Conservation (phyloP, 1,140 invertebrate genomes). For the Ptiloglossa arizonensis region DNA sequence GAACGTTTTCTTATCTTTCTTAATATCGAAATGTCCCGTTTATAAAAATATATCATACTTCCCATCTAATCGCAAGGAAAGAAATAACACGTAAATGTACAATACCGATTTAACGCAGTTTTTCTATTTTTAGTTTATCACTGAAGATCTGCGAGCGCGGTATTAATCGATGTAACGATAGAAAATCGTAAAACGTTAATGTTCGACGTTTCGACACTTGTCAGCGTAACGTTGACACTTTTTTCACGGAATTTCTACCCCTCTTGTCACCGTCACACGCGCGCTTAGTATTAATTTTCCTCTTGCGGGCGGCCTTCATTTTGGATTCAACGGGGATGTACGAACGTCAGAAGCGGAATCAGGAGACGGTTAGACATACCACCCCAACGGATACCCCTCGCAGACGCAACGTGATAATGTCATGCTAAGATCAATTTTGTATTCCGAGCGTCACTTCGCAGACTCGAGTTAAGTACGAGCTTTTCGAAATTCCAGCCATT, state of each 20-base stretch:
- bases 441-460: slow-evolving; percentile 76
- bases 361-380: slow-evolving; percentile 36
- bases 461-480: slow-evolving; percentile 75
- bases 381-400: slow-evolving; percentile 39
- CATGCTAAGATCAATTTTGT: slow-evolving; percentile 79
- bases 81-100: too few species aligned
- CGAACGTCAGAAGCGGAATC: slow-evolving; percentile 40
- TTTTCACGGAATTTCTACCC: not conserved
- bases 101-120: too few species aligned
- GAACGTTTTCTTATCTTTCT: too few species aligned
- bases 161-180: not conserved
- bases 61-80: too few species aligned
- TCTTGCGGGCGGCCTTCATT: slow-evolving; percentile 35
- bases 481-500: slow-evolving; percentile 77
- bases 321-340: slow-evolving; percentile 51
- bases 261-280: not conserved
- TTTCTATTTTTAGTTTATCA: too few species aligned
- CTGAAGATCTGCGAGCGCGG: too few species aligned
- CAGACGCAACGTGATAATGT: slow-evolving; percentile 67
- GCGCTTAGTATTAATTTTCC: slow-evolving; percentile 38
- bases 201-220: not conserved
- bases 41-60: too few species aligned
- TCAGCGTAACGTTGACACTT: not conserved
- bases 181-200: not conserved
- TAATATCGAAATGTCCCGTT: too few species aligned